A percentile compares a stretch with the other conserved stretches of the same genome.
These are phyloP conservation scores for Agrochola lota DNA, from an alignment of 2,888 invertebrate species.

Conservation along the genomic window DNA sequence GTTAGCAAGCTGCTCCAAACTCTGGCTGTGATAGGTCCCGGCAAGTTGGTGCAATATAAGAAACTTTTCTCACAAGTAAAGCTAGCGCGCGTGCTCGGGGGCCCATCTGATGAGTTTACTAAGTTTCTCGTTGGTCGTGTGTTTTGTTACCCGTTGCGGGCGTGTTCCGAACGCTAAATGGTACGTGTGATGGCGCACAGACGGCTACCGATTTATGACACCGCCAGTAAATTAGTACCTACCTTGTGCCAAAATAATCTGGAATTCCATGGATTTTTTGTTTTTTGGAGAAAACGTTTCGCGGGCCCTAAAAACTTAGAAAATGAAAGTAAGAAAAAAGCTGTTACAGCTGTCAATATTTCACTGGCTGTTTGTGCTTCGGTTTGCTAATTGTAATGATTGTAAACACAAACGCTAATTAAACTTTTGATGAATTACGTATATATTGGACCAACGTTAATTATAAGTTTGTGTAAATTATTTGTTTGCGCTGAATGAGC, in stretches of 20 bases:
- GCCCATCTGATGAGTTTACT: slow-evolving; percentile 87
- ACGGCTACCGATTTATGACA: slow-evolving; percentile 40
- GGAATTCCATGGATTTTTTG: neutral
- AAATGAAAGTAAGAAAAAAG: neutral
- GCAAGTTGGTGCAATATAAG: slow-evolving; percentile 81
- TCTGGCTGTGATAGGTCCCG: slow-evolving; percentile 73
- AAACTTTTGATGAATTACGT: slow-evolving; percentile 42
- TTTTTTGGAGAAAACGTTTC: neutral
- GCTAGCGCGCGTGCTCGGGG: slow-evolving; percentile 79
- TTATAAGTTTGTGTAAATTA: slow-evolving; percentile 61
- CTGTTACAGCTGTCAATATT: slow-evolving; percentile 1
- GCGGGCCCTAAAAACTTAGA: neutral
- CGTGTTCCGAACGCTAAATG: slow-evolving; percentile 78
- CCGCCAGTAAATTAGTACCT: slow-evolving; percentile 30
- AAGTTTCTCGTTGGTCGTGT: slow-evolving; percentile 81
- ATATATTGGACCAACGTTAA: slow-evolving; percentile 50
- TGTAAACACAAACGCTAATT: slow-evolving; percentile 35
- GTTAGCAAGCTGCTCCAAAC: slow-evolving; percentile 57
- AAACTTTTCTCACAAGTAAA: slow-evolving; percentile 83
- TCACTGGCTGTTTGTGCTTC: neutral
- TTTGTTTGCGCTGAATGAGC: slow-evolving; percentile 45
- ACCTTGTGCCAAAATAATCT: slow-evolving; percentile 9
- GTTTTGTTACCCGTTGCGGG: slow-evolving; percentile 77
- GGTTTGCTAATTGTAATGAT: slow-evolving; percentile 22
- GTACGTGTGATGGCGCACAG: slow-evolving; percentile 63